Evolutionary conservation across 2,888 invertebrate genomes (phyloP).

Genomic region (Sesamia inferens): DNA sequence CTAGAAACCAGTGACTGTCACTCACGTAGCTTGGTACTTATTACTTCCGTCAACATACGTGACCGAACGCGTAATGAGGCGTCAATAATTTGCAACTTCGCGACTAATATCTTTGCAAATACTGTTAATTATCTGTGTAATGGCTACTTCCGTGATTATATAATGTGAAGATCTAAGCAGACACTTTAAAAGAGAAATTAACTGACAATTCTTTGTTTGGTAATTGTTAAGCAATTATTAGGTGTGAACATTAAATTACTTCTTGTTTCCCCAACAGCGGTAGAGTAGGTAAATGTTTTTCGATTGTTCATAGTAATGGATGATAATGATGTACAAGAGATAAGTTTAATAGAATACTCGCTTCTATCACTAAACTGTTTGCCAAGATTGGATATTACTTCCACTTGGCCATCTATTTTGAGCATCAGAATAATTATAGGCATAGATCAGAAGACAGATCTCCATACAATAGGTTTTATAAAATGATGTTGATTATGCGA

Average conservation of each 20-base stretch:
- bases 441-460: too few relatives aligned
- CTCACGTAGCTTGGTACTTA: constrained; percentile 58
- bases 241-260: constrained; percentile 22
- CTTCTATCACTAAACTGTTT: too few relatives aligned
- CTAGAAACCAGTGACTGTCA: constrained; percentile 61
- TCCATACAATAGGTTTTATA: too few relatives aligned
- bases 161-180: constrained; percentile 52
- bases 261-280: too few relatives aligned
- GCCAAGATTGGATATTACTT: too few relatives aligned
- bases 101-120: constrained; percentile 50
- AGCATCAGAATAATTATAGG: too few relatives aligned
- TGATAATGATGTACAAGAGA: too few relatives aligned
- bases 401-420: too few relatives aligned
- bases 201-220: constrained; percentile 8
- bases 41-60: constrained; percentile 68
- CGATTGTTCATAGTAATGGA: too few relatives aligned
- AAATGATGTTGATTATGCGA: too few relatives aligned
- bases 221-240: constrained; percentile 20
- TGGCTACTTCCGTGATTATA: constrained; percentile 49
- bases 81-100: constrained; percentile 38
- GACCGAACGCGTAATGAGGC: constrained; percentile 43
- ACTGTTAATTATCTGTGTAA: constrained; percentile 48
- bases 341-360: too few relatives aligned
- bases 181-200: constrained; percentile 41
- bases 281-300: too few relatives aligned